Base-by-base conservation (phyloP, 2,113 vertebrate species). In the Megatriorchis doriae region DNA sequence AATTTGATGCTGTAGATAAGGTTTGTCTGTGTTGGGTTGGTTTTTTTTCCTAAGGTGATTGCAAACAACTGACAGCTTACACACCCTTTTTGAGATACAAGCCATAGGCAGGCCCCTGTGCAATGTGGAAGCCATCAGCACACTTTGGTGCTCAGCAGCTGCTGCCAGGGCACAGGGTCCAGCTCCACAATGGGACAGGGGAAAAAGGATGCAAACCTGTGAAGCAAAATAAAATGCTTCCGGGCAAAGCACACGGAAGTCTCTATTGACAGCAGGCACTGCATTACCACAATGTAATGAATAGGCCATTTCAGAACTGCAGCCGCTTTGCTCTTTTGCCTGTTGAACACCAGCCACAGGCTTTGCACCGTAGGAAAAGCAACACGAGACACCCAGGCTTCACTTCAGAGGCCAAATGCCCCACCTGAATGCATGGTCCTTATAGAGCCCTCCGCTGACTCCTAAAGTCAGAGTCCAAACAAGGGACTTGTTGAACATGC, bases 311-410 rank as follows among this genome's bases (percentile, higher is more conserved):
- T 94, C 55, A 86, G 45, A 92, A 71, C 50, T 20, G 47, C 67
- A 78, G 48, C 38, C 52, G 40, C 17, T 72, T 40, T 11, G 26
- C 26, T 66, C 40, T 81, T 73, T 9, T 19, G 16, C 3, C 0
- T 26, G 15, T 5, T 53, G 74, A 70, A 47, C 4, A 1, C 8
- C 29, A 50, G 13, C 31, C 63, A 34, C 0, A 0, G 32, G 36
- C 13, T 86, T 47, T 87, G 48, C 13, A 72, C 23, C 26, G 19
- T 2, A 71, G n/a, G 29, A 95, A 53, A 86, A 65, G 53, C 5
- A 83, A 43, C 17, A 31, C 1, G 1, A 80, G 36, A 82, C 10
- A n/a, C 32, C 3, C 32, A 16, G n/a, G n/a, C 27, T 58, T 65
- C 26, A n/a, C 26, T 42, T 48, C 52, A n/a, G 45, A 48, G 62